Conservation (phyloP, 2,797 vertebrate genomes). For the Zenarchopterus dispar region DNA sequence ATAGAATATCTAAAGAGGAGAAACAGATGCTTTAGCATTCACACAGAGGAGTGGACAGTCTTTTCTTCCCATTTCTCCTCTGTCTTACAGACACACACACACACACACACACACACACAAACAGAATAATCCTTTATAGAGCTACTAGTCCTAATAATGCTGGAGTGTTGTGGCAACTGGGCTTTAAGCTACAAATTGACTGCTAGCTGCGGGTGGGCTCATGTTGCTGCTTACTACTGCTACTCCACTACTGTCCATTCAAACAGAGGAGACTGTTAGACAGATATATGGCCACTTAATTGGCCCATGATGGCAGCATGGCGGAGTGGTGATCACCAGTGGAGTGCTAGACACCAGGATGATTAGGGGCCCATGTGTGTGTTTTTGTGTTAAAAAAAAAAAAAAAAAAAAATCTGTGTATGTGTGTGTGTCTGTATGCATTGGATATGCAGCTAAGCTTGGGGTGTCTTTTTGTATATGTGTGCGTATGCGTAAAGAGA, state of each 20-base stretch:
- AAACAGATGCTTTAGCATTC: slow-evolving; percentile 18
- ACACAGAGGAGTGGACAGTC: slow-evolving; percentile 26
- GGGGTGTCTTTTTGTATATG: slow-evolving; percentile 31
- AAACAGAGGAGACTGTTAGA: slow-evolving; percentile 78
- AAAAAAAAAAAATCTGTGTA: not conserved
- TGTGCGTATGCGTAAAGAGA: slow-evolving; percentile 60
- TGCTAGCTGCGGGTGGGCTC: slow-evolving; percentile 72
- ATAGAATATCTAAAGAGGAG: slow-evolving; percentile 10
- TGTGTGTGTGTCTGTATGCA: slow-evolving; percentile 39
- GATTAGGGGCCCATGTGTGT: slow-evolving; percentile 77
- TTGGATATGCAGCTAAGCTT: slow-evolving; percentile 22
- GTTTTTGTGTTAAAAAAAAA: slow-evolving; percentile 17
- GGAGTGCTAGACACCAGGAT: slow-evolving; percentile 82
- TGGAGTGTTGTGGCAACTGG: slow-evolving; percentile 76
- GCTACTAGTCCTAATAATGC: slow-evolving; percentile 76
- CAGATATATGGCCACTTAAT: slow-evolving; percentile 86
- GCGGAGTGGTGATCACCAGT: slow-evolving; percentile 82
- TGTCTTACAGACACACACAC: slow-evolving; percentile 23
- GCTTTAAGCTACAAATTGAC: slow-evolving; percentile 82
- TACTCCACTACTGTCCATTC: slow-evolving; percentile 73
- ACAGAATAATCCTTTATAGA: slow-evolving; percentile 67
- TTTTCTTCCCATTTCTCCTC: slow-evolving; percentile 12
- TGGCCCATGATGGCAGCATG: slow-evolving; percentile 84
- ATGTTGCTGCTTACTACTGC: slow-evolving; percentile 69
- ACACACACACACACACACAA: slow-evolving; percentile 29